A percentile compares a stretch with the other conserved stretches of the same genome.
Conservation (phyloP, 2,888 invertebrate genomes). For the Hymenopus coronatus region DNA sequence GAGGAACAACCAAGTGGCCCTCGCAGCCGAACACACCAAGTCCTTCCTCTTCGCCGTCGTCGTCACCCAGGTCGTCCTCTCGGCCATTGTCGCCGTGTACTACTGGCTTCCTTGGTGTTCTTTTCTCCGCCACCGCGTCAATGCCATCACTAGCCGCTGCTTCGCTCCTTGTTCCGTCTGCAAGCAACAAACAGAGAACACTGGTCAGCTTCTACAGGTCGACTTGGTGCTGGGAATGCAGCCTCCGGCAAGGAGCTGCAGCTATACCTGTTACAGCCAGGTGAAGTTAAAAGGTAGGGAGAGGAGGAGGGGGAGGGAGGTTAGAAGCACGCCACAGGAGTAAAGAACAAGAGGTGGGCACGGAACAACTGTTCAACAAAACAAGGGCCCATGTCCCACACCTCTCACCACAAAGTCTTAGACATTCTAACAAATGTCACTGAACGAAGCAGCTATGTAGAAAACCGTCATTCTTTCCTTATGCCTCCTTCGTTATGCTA, state of each 20-base stretch:
- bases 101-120: not conserved
- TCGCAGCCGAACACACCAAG: not conserved
- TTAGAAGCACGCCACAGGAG: not conserved
- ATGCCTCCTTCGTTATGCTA: too few species aligned
- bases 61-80: not conserved
- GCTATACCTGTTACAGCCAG: not conserved
- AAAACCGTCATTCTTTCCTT: too few species aligned
- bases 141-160: not conserved
- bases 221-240: conserved; percentile 2
- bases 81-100: not conserved
- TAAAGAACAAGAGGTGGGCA: not conserved
- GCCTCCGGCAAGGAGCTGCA: conserved; percentile 19
- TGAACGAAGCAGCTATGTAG: too few species aligned
- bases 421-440: too few species aligned
- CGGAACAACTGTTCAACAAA: not conserved
- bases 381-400: not conserved
- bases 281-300: not conserved
- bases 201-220: conserved; percentile 3
- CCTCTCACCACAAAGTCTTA: too few species aligned
- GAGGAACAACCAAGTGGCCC: not conserved
- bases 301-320: not conserved
- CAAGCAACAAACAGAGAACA: conserved; percentile 4
- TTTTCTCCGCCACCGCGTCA: not conserved
- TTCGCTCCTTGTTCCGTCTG: not conserved
- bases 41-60: not conserved